phyloP scores from a whole-genome alignment of 1,140 invertebrate species.

The Hestina assimilis region DNA sequence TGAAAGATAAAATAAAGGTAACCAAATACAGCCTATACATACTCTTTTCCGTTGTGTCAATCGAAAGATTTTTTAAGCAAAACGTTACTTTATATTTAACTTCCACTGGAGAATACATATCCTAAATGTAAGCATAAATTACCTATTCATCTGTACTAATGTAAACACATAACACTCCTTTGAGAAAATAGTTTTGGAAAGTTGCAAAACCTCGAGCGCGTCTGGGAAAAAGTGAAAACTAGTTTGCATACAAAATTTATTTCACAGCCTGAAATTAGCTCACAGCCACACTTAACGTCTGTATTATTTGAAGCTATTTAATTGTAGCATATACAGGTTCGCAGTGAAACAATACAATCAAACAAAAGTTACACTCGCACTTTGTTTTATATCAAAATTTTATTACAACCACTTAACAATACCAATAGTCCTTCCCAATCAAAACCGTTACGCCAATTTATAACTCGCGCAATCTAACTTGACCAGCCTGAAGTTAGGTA shows the following conservation, averaged over 20 bases:
- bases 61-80: too few relatives aligned
- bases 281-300: constrained; percentile 12
- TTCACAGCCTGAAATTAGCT: constrained; percentile 11
- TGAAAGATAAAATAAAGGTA: too few relatives aligned
- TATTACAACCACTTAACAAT: constrained; percentile 14
- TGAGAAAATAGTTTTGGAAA: background rate
- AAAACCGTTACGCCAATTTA: background rate
- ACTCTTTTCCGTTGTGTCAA: too few relatives aligned
- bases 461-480: too few relatives aligned
- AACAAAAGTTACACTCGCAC: constrained; percentile 3
- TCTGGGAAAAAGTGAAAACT: background rate
- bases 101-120: too few relatives aligned
- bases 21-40: too few relatives aligned
- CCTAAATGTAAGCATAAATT: too few relatives aligned
- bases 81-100: too few relatives aligned
- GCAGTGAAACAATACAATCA: background rate
- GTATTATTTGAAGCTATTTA: background rate
- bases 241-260: constrained; percentile 1
- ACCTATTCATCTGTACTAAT: too few relatives aligned
- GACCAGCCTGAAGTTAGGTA: too few relatives aligned
- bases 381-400: constrained; percentile 13
- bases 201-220: background rate
- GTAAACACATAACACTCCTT: too few relatives aligned
- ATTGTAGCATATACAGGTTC: constrained; percentile 15
- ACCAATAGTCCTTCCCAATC: background rate